phyloP scores from a whole-genome alignment of 2,113 vertebrate species.

The Canis aureus region DNA sequence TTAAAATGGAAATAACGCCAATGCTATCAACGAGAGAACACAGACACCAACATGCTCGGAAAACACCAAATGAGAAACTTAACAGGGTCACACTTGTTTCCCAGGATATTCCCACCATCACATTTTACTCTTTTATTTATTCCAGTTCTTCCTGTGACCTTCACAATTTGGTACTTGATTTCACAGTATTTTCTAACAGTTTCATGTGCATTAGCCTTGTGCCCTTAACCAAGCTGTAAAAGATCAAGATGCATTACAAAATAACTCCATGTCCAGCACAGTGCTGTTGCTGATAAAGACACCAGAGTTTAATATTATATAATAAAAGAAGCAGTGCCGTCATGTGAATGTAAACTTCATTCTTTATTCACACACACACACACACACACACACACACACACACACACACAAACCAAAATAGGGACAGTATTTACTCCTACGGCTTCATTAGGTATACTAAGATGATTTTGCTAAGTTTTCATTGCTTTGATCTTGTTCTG shows the following conservation, averaged over 20 bases:
- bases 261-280: not conserved
- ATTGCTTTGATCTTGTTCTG: conserved; percentile 5
- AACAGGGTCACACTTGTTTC: not conserved
- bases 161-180: not conserved
- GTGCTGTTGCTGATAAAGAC: not conserved
- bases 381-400: not conserved
- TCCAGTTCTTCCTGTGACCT: not conserved
- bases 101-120: not conserved
- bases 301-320: not conserved
- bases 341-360: not conserved
- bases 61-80: not conserved
- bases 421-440: not conserved
- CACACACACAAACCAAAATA: not conserved
- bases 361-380: conserved; percentile 19
- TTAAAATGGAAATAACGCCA: not conserved
- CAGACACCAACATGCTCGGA: not conserved
- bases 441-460: not conserved
- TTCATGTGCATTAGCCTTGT: not conserved
- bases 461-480: conserved; percentile 19
- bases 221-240: not conserved
- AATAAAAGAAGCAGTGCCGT: not conserved
- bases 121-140: not conserved
- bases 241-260: not conserved
- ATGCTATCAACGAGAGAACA: not conserved
- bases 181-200: not conserved